Percentiles rank a stretch among this genome's conserved stretches.
Evolutionary conservation across 2,888 invertebrate species (phyloP).

Genomic region (Ectropis crepuscularia): DNA sequence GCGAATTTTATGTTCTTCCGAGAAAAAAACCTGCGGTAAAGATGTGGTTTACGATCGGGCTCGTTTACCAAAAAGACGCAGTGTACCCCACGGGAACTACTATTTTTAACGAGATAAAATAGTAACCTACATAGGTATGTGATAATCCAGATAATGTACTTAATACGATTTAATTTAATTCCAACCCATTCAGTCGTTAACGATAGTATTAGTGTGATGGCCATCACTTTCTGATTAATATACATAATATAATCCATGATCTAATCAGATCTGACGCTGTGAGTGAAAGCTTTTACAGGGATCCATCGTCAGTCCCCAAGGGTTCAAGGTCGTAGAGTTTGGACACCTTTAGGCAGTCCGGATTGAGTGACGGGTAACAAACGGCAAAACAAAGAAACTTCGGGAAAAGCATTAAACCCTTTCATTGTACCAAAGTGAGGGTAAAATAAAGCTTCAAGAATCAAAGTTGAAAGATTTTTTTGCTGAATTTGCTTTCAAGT

Average conservation of each 20-base stretch:
- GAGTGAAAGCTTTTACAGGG: slow-evolving; percentile 1
- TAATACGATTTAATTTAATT: too few species aligned
- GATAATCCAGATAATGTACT: too few species aligned
- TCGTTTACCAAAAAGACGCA: too few species aligned
- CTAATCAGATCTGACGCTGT: neutral
- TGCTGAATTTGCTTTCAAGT: slow-evolving; percentile 14
- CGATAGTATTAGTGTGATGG: neutral
- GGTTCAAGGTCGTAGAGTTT: slow-evolving; percentile 28
- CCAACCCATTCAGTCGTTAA: too few species aligned
- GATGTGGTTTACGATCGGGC: too few species aligned
- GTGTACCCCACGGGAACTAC: too few species aligned
- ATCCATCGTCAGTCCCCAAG: slow-evolving; percentile 23
- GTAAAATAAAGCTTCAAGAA: slow-evolving; percentile 3
- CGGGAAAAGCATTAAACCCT: slow-evolving; percentile 27
- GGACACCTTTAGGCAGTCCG: slow-evolving; percentile 26
- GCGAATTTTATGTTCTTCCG: too few species aligned
- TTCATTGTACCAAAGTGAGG: slow-evolving; percentile 23
- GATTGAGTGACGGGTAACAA: slow-evolving; percentile 37
- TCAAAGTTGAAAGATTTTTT: slow-evolving; percentile 3
- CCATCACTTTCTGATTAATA: neutral
- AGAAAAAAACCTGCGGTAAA: too few species aligned
- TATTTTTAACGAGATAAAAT: too few species aligned
- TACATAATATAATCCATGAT: neutral
- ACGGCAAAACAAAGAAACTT: slow-evolving; percentile 36
- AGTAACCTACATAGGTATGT: too few species aligned